These are phyloP conservation scores for Podargus strigoides DNA, from an alignment of 2,797 vertebrate species.

Conservation along the genomic window DNA sequence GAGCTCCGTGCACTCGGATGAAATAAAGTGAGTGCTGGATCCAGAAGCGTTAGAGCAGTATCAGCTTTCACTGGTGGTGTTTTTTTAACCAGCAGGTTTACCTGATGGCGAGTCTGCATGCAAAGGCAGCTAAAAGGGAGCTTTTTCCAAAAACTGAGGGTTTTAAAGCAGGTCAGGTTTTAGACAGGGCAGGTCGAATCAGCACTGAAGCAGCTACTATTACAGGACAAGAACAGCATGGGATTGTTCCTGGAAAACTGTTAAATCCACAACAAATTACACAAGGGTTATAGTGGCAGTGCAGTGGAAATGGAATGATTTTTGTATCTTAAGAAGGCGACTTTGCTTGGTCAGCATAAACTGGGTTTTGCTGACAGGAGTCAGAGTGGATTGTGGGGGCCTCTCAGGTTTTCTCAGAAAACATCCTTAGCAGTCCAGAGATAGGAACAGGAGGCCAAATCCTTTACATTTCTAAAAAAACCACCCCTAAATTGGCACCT, in stretches of 20 bases:
- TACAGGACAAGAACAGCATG: neutral
- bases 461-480: neutral
- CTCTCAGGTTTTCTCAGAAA: neutral
- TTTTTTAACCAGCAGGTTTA: neutral
- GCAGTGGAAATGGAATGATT: neutral
- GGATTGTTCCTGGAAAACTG: neutral
- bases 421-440: neutral
- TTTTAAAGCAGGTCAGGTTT: neutral
- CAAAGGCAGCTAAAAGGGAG: neutral
- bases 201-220: neutral
- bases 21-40: rapidly evolving
- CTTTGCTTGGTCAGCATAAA: neutral
- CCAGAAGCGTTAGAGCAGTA: neutral
- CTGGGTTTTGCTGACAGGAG: neutral
- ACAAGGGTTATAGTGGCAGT: rapidly evolving
- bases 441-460: neutral
- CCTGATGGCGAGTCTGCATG: neutral
- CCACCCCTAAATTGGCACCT: neutral
- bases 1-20: neutral
- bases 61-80: neutral
- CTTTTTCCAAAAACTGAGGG: neutral
- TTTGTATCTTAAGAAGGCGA: neutral
- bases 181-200: neutral
- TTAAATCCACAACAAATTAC: neutral
- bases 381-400: neutral